These are phyloP conservation scores for Babylonia areolata DNA, from an alignment of 1,140 invertebrate species.

Conservation along the genomic window DNA sequence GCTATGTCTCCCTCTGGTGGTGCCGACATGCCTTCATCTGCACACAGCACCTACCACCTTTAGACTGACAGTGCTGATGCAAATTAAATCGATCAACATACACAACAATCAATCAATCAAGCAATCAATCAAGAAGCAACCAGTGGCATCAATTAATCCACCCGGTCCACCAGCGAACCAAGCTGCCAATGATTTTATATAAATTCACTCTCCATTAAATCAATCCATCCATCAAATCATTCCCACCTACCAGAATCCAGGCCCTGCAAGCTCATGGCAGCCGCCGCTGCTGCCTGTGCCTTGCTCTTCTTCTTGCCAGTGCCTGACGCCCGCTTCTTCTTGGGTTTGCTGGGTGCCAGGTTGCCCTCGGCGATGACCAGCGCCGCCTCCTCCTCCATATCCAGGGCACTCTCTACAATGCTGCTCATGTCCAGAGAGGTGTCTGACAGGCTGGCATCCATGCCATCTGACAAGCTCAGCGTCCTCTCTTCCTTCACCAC, in stretches of 20 bases:
- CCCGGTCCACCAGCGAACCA: too few species aligned
- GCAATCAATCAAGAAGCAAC: too few species aligned
- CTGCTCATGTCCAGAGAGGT: constrained; percentile 23
- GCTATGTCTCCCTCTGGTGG: constrained; percentile 40
- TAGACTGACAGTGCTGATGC: neutral
- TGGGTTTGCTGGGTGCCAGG: constrained; percentile 12
- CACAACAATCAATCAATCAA: too few species aligned
- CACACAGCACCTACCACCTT: constrained; percentile 40
- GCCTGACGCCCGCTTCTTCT: constrained; percentile 27
- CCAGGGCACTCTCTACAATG: constrained; percentile 39
- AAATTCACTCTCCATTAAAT: too few species aligned
- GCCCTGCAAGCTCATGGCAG: neutral
- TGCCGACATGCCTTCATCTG: constrained; percentile 40
- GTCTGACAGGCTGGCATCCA: constrained; percentile 36
- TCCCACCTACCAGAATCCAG: neutral
- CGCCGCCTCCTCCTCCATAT: constrained; percentile 49
- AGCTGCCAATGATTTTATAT: too few species aligned
- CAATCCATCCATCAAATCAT: neutral
- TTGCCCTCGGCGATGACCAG: constrained; percentile 47
- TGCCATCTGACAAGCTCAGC: constrained; percentile 11
- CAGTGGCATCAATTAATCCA: too few species aligned
- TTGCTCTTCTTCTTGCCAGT: constrained; percentile 44
- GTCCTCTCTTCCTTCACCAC: constrained; percentile 14
- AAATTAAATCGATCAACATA: neutral
- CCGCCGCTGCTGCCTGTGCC: neutral